phyloP scores from a whole-genome alignment of 2,888 invertebrate species.

The Eumerus sabulonum region DNA sequence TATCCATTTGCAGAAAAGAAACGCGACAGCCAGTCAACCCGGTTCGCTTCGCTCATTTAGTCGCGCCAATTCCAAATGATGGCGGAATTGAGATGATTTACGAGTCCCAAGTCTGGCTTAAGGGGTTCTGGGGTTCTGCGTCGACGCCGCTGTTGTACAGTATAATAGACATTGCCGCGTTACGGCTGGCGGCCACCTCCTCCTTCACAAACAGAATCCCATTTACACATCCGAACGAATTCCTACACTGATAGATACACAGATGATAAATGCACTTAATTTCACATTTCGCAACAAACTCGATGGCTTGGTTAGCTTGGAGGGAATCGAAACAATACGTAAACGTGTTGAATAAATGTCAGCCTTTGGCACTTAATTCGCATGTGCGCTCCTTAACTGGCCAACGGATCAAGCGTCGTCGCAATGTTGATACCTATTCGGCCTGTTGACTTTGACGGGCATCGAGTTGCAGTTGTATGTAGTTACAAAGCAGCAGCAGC shows the following conservation, averaged over 20 bases:
- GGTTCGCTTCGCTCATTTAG: conserved; percentile 29
- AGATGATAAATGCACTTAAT: conserved; percentile 58
- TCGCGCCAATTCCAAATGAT: conserved; percentile 52
- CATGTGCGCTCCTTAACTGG: conserved; percentile 38
- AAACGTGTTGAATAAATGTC: conserved; percentile 69
- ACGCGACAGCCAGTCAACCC: conserved; percentile 4
- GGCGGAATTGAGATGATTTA: conserved; percentile 67
- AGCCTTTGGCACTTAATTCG: conserved; percentile 68
- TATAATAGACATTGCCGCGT: not conserved
- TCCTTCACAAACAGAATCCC: conserved; percentile 43
- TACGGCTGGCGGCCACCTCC: not conserved
- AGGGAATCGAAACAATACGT: conserved; percentile 53
- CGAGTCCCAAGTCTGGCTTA: conserved; percentile 17
- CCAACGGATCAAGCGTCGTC: conserved; percentile 11
- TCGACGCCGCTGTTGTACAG: no score
- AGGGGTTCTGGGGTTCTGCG: conserved; percentile 19
- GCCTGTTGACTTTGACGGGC: conserved; percentile 62
- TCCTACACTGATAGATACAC: conserved; percentile 32
- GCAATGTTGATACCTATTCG: conserved; percentile 42
- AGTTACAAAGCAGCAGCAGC: conserved; percentile 19
- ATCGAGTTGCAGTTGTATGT: conserved; percentile 19
- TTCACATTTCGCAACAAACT: conserved; percentile 6
- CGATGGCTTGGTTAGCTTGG: not conserved
- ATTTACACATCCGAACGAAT: conserved; percentile 46
- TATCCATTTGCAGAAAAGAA: conserved; percentile 1